A percentile compares a stretch with the other conserved stretches of the same genome.
Conservation (phyloP, 2,888 invertebrate species). For the Phortica okadai region DNA sequence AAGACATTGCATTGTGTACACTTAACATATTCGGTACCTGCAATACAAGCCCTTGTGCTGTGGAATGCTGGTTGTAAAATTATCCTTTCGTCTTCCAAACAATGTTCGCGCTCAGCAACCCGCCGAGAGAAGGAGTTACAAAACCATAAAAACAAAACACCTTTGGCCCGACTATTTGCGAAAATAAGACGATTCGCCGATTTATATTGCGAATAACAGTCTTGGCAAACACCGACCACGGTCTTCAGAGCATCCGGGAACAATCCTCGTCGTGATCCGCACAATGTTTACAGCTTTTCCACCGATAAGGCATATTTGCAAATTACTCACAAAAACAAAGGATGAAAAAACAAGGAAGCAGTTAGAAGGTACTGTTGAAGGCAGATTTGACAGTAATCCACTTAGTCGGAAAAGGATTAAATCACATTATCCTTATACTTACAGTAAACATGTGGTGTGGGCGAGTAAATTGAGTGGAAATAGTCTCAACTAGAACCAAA, state of each 20-base stretch:
- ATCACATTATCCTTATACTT: conserved; percentile 73
- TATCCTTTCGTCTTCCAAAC: conserved; percentile 53
- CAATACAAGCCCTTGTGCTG: conserved; percentile 41
- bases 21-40: conserved; percentile 48
- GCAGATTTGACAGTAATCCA: conserved; percentile 50
- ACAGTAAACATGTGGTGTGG: conserved; percentile 67
- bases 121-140: conserved; percentile 66
- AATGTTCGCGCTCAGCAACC: conserved; percentile 41
- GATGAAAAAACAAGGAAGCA: not conserved
- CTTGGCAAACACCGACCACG: conserved; percentile 40
- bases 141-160: conserved; percentile 73
- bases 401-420: conserved; percentile 71
- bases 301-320: conserved; percentile 50
- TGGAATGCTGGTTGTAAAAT: conserved; percentile 53
- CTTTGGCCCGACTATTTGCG: conserved; percentile 55
- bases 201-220: conserved; percentile 64
- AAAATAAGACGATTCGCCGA: conserved; percentile 29
- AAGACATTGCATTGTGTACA: conserved; percentile 63
- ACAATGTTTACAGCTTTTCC: conserved; percentile 53
- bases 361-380: conserved; percentile 21
- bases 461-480: not conserved
- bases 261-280: conserved; percentile 45
- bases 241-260: conserved; percentile 39
- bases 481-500: too few relatives aligned
- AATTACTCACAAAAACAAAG: conserved; percentile 54